phyloP scores from a whole-genome alignment of 1,140 invertebrate species.

The Maniola jurtina region DNA sequence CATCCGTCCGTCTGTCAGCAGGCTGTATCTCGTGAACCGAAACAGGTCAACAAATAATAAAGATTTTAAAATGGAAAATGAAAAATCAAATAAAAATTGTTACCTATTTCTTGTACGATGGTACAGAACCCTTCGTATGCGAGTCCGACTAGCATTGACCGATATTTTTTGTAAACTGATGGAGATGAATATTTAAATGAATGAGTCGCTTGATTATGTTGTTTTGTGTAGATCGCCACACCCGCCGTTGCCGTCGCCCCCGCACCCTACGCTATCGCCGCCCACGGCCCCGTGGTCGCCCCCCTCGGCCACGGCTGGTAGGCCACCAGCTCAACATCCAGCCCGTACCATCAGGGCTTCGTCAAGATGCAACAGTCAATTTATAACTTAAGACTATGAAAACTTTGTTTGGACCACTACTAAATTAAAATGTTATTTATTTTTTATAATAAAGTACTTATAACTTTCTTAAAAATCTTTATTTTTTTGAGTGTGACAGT shows the following conservation, averaged over 20 bases:
- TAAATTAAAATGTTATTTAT: slow-evolving; percentile 4
- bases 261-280: slow-evolving; percentile 45
- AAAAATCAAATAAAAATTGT: too few relatives aligned
- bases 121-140: too few relatives aligned
- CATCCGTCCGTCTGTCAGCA: too few relatives aligned
- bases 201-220: not conserved
- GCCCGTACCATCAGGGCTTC: slow-evolving; percentile 34
- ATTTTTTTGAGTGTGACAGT: too few relatives aligned
- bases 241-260: slow-evolving; percentile 58
- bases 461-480: not conserved
- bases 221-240: slow-evolving; percentile 52
- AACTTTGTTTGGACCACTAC: slow-evolving; percentile 17
- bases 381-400: slow-evolving; percentile 21
- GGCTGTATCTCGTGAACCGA: too few relatives aligned
- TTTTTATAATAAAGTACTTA: slow-evolving; percentile 1
- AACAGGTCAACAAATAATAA: too few relatives aligned
- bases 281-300: slow-evolving; percentile 56
- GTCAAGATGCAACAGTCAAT: slow-evolving; percentile 65
- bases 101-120: too few relatives aligned
- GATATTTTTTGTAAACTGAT: too few relatives aligned
- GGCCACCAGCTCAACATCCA: slow-evolving; percentile 23
- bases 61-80: not conserved
- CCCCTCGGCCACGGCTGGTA: slow-evolving; percentile 64
- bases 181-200: not conserved
- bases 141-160: too few relatives aligned